Base-by-base conservation (phyloP, 2,888 invertebrate species). In the Troides oblongomaculatus region DNA sequence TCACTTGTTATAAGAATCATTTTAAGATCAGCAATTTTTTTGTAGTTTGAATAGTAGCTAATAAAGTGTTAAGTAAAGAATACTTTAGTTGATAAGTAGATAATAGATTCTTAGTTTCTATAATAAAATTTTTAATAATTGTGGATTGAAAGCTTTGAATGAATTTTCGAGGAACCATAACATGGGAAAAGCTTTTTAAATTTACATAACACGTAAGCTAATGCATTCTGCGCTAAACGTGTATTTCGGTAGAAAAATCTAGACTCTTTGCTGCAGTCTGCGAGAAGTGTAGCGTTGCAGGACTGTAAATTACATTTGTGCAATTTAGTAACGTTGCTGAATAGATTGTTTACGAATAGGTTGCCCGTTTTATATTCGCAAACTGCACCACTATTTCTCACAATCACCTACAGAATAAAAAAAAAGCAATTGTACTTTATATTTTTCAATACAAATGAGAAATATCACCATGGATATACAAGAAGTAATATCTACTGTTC, bases 231-330 rank as follows among this genome's bases (percentile, higher is more conserved):
- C 50, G 6, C 23, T 23, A 23, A 58, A 59, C 79, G 77, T 79
- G 74, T 80, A 78, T 81, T 81, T 78, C 76, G 75, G 76, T 79
- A 77, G 79, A 82, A 81, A 82, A 85, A 79, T 81, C 81, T 79
- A 79, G 78, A 72, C 76, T 84, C 84, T 79, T 77, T 79, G 80
- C 79, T 74, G 68, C 76, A 74, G 77, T 72, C 74, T 77, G 74
- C 72, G 75, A 76, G 78, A 77, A 75, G 75, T 77, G 71, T 23
- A 58, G 75, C 75, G 75, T 75, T 77, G 78, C 77, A 78, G 74
- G 75, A 72, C 73, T 75, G 70, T 72, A 78, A 79, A 79, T 80
- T 79, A 77, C 76, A 77, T 78, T 77, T 74, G 76, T 71, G 74
- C 77, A 79, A 81, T 81, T 82, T 80, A 77, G 76, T 83, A 81